phyloP scores from a whole-genome alignment of 2,113 vertebrate genomes.

The Casuarius casuarius region DNA sequence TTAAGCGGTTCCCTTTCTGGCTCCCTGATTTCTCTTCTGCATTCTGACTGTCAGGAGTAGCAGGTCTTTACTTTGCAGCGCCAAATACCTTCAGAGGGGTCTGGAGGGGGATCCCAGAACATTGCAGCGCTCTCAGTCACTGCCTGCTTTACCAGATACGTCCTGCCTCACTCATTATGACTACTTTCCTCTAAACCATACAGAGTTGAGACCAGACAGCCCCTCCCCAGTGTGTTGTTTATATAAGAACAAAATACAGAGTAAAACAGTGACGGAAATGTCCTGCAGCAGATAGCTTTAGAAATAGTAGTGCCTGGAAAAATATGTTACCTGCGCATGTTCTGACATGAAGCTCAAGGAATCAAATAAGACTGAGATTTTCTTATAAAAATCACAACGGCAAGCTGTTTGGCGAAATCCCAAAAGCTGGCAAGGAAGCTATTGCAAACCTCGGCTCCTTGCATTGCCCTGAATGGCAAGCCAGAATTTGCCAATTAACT shows the following conservation, averaged over 20 bases:
- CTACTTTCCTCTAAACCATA: background rate
- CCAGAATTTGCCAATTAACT: slow-evolving; percentile 50
- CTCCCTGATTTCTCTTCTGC: background rate
- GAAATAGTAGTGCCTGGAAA: background rate
- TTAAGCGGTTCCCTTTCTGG: background rate
- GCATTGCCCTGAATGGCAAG: background rate
- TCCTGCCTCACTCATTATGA: background rate
- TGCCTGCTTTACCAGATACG: background rate
- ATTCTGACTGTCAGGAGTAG: background rate
- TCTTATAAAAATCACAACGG: background rate
- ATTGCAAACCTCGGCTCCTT: background rate
- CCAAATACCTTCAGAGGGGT: background rate
- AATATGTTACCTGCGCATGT: background rate
- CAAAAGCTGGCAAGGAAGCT: background rate
- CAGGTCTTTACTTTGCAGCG: background rate
- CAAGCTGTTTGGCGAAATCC: slow-evolving; percentile 17
- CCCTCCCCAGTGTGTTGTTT: background rate
- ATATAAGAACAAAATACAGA: background rate
- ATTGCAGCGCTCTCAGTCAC: background rate
- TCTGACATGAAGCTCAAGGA: background rate
- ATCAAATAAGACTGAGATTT: background rate
- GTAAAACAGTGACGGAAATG: background rate
- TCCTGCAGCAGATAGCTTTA: background rate
- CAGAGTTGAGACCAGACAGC: background rate
- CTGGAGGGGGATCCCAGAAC: background rate